A percentile compares a stretch with the other conserved stretches of the same genome.
These are phyloP conservation scores for Drosophila dunni DNA, from an alignment of 1,140 invertebrate species.

Conservation along the genomic window DNA sequence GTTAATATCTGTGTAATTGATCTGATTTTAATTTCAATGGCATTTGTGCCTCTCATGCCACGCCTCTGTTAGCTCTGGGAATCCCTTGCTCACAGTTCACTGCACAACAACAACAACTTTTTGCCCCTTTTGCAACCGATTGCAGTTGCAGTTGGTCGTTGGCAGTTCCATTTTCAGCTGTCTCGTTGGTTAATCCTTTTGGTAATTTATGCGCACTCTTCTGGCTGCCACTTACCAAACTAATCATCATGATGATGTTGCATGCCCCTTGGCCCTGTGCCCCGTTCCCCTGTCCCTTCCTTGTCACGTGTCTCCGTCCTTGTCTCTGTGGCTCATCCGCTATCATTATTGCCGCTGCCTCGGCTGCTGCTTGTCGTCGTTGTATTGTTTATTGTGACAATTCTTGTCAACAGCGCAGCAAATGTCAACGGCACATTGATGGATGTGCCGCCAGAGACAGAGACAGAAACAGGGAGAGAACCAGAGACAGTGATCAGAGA, in stretches of 20 bases:
- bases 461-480: background rate
- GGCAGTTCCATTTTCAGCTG: constrained; percentile 53
- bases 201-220: constrained; percentile 75
- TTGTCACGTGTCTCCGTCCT: constrained; percentile 70
- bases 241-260: constrained; percentile 64
- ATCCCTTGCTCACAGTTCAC: constrained; percentile 67
- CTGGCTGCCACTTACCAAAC: constrained; percentile 78
- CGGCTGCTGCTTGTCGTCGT: constrained; percentile 61
- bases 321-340: constrained; percentile 26
- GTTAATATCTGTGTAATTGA: constrained; percentile 82
- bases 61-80: constrained; percentile 29
- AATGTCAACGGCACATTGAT: constrained; percentile 83
- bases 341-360: constrained; percentile 50
- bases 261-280: constrained; percentile 8
- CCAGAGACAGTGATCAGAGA: background rate
- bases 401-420: constrained; percentile 79
- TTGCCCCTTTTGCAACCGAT: background rate
- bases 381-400: constrained; percentile 83
- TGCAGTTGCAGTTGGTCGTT: constrained; percentile 31
- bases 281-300: constrained; percentile 13
- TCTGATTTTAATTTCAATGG: constrained; percentile 79
- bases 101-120: constrained; percentile 58
- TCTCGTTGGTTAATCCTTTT: constrained; percentile 76
- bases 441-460: constrained; percentile 68
- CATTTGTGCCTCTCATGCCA: constrained; percentile 25